phyloP scores from a whole-genome alignment of 2,113 vertebrate species.

The Phalacrocorax carbo region DNA sequence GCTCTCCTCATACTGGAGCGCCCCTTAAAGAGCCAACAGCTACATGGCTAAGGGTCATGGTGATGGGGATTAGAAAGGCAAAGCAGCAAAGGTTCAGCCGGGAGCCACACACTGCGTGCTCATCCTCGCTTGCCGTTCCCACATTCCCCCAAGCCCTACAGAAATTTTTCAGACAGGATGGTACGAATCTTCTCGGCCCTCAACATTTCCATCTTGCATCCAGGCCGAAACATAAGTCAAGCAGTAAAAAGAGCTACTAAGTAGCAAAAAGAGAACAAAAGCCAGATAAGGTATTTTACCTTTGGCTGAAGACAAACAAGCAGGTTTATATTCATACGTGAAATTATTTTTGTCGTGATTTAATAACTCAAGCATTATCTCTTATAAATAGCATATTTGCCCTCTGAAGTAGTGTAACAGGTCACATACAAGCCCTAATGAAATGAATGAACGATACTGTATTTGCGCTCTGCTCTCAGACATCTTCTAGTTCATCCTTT shows the following conservation, averaged over 20 bases:
- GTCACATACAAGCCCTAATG: background rate
- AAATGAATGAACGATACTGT: slow-evolving; percentile 52
- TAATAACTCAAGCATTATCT: background rate
- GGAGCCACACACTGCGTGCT: no score
- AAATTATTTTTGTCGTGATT: background rate
- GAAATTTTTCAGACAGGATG: background rate
- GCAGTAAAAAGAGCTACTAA: background rate
- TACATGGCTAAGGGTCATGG: background rate
- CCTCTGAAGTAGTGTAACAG: background rate
- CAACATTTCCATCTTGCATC: background rate
- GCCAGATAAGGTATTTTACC: background rate
- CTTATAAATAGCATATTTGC: background rate
- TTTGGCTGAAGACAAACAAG: background rate
- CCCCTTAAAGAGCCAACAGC: background rate
- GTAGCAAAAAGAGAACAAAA: background rate
- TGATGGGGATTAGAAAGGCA: background rate
- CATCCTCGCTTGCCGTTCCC: background rate
- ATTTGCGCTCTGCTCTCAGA: slow-evolving; percentile 63
- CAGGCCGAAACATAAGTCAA: background rate
- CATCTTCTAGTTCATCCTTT: slow-evolving; percentile 75
- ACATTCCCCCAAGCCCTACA: background rate
- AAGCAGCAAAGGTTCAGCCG: background rate
- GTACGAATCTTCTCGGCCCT: no score
- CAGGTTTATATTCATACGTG: background rate
- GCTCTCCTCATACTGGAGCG: background rate